Conservation (phyloP, 64 coral and sea anemone species). For the Exaiptasia diaphana region DNA sequence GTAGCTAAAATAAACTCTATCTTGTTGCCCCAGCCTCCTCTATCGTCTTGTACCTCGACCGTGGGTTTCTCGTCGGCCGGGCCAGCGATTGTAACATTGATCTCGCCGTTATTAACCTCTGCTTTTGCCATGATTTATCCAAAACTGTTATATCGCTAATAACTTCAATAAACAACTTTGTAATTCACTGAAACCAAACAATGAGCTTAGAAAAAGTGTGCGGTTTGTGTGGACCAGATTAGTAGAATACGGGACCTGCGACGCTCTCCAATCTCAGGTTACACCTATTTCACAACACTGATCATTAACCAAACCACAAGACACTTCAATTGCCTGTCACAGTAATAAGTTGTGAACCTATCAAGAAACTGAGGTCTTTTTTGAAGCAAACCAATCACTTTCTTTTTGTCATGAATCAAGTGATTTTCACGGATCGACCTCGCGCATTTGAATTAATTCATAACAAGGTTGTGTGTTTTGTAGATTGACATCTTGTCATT, state of each 20-base stretch:
- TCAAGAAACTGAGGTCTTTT: neutral
- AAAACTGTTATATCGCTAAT: no score
- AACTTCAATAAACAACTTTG: neutral
- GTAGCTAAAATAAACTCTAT: constrained; percentile 92
- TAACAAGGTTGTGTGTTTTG: neutral
- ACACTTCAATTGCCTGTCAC: neutral
- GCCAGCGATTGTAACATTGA: neutral
- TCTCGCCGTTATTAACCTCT: neutral
- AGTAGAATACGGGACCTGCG: neutral
- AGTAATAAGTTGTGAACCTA: no score
- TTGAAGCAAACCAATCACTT: no score
- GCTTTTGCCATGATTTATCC: neutral
- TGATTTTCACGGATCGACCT: neutral
- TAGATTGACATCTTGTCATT: no score
- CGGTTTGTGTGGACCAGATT: no score
- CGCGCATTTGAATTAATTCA: neutral
- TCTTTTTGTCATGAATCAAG: neutral
- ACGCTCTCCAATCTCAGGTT: neutral
- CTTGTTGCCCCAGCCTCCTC: constrained; percentile 97
- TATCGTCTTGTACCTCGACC: constrained; percentile 74
- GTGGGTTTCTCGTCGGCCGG: neutral
- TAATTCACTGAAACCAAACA: neutral
- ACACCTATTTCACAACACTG: neutral
- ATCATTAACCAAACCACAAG: neutral
- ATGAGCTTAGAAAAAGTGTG: neutral